Evolutionary conservation across 2,113 vertebrate species (phyloP).

Genomic region (Bufo bufo): DNA sequence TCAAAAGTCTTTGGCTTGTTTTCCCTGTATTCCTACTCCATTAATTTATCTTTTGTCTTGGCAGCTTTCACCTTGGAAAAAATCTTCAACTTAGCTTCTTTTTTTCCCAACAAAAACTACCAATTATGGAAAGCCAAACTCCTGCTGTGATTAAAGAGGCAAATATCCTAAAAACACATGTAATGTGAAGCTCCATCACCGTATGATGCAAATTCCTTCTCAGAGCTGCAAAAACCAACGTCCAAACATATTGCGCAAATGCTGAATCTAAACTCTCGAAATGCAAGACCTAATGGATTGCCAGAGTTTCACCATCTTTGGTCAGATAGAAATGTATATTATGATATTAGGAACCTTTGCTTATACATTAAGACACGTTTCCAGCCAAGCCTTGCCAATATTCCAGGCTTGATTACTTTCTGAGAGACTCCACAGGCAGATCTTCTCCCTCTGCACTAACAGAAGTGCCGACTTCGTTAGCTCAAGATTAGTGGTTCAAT

Average conservation of each 20-base stretch:
- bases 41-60: conserved; percentile 33
- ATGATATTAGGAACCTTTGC: neutral
- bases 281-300: neutral
- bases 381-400: neutral
- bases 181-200: neutral
- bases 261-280: neutral
- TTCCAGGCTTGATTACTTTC: neutral
- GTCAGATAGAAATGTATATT: neutral
- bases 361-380: neutral
- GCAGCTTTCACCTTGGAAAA: neutral
- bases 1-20: conserved; percentile 22
- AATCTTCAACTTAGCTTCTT: neutral
- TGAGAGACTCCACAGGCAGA: neutral
- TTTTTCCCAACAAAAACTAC: neutral
- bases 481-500: too few species aligned
- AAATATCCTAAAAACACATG: neutral
- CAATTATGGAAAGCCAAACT: neutral
- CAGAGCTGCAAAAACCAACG: neutral
- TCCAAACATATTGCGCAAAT: neutral
- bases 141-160: neutral
- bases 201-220: neutral
- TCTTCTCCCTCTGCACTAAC: neutral
- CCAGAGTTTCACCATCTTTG: neutral
- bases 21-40: neutral
- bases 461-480: too few species aligned